These are phyloP conservation scores for Charanyca ferruginea DNA, from an alignment of 2,888 invertebrate genomes.

Conservation along the genomic window DNA sequence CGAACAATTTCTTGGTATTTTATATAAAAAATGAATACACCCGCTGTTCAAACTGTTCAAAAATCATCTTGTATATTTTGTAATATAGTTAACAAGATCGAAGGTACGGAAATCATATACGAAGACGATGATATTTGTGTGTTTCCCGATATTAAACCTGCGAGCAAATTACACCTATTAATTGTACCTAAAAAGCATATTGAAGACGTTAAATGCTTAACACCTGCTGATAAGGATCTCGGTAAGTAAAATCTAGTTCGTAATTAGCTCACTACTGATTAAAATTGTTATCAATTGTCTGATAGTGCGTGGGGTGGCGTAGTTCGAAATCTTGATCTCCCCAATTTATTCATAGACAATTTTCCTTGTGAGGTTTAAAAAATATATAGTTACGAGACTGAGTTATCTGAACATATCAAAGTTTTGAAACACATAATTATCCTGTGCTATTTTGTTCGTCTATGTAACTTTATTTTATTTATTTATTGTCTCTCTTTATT, in stretches of 20 bases:
- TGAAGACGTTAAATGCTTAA: conserved; percentile 93
- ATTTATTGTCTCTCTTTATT: no score
- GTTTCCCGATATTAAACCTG: conserved; percentile 96
- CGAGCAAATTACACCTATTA: conserved; percentile 94
- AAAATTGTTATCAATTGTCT: conserved; percentile 35
- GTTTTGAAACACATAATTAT: no score
- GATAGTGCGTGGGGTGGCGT: conserved; percentile 33
- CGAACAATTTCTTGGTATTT: conserved; percentile 3
- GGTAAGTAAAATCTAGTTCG: conserved; percentile 88
- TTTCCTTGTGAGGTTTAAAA: no score
- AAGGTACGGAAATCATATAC: conserved; percentile 92
- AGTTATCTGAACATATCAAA: no score
- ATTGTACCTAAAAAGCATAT: conserved; percentile 95
- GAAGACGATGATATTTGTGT: conserved; percentile 95
- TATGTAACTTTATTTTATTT: no score
- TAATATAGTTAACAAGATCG: conserved; percentile 92
- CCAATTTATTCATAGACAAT: not conserved
- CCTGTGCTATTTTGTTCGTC: no score
- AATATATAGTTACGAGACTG: no score
- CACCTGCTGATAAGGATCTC: conserved; percentile 92
- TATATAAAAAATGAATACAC: conserved; percentile 68
- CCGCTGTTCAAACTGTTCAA: conserved; percentile 66
- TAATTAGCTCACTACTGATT: conserved; percentile 21
- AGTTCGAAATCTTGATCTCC: conserved; percentile 5
- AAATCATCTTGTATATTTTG: conserved; percentile 93